phyloP scores from a whole-genome alignment of 2,113 vertebrate species.

The Anoplopoma fimbria region DNA sequence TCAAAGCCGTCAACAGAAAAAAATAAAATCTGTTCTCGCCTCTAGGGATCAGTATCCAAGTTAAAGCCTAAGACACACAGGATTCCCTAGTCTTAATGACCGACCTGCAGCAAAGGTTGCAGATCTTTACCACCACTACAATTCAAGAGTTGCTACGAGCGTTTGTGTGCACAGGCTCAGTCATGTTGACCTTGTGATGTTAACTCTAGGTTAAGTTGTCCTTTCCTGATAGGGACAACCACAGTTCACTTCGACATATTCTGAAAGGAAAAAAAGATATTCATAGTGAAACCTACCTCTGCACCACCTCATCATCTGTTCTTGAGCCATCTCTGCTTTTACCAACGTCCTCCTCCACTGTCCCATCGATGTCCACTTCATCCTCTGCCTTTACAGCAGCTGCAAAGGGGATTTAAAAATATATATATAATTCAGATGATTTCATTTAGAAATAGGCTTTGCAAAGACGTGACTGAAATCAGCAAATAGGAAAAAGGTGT shows the following conservation, averaged over 20 bases:
- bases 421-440: accelerated
- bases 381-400: conserved; percentile 81
- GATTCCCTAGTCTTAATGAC: not conserved
- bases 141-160: not conserved
- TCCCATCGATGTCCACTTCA: conserved; percentile 88
- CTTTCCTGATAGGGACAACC: not conserved
- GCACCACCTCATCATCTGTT: conserved; percentile 94
- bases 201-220: conserved; percentile 5
- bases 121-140: not conserved
- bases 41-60: not conserved
- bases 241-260: not conserved
- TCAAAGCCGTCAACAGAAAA: not conserved
- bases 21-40: not conserved
- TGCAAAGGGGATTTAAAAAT: not conserved
- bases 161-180: conserved; percentile 41
- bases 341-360: conserved; percentile 92
- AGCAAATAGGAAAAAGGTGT: not conserved
- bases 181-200: conserved; percentile 52
- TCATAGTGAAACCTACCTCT: conserved; percentile 84
- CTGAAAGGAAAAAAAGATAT: not conserved
- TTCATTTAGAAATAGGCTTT: not conserved
- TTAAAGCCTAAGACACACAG: not conserved
- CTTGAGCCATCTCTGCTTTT: conserved; percentile 95
- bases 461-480: not conserved
- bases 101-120: not conserved